Conservation (phyloP, 2,888 invertebrate species). For the Trissoscelio sp. region DNA sequence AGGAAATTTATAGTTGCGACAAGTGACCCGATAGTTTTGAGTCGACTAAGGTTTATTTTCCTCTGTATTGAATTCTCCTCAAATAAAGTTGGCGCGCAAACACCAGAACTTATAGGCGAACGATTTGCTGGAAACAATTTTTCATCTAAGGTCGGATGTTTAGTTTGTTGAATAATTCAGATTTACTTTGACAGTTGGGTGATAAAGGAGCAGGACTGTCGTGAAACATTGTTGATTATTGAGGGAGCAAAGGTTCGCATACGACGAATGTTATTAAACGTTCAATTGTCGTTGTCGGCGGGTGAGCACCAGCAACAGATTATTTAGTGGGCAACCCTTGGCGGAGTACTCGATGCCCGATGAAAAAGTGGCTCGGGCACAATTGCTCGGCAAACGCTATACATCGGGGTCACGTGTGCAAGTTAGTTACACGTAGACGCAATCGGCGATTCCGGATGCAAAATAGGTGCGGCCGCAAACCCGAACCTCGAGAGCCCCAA, state of each 20-base stretch:
- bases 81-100: too few species aligned
- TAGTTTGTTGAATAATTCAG: neutral
- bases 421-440: slow-evolving; percentile 24
- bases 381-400: slow-evolving; percentile 56
- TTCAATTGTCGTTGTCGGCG: slow-evolving; percentile 71
- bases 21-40: too few species aligned
- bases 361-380: slow-evolving; percentile 40
- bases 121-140: neutral
- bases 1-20: too few species aligned
- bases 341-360: slow-evolving; percentile 30
- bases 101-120: too few species aligned
- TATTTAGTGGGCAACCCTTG: slow-evolving; percentile 43
- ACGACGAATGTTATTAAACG: slow-evolving; percentile 74
- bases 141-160: slow-evolving; percentile 6
- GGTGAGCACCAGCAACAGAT: slow-evolving; percentile 42
- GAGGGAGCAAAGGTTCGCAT: slow-evolving; percentile 25
- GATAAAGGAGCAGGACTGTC: neutral
- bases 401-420: slow-evolving; percentile 39
- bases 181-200: neutral
- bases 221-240: slow-evolving; percentile 40
- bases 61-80: too few species aligned
- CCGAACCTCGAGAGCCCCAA: slow-evolving; percentile 75
- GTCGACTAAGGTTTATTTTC: too few species aligned
- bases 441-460: slow-evolving; percentile 55
- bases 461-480: slow-evolving; percentile 64